Evolutionary conservation across 2,113 vertebrate genomes (phyloP), one percentile per base, ranked within the genome.

Genomic region (Ceuthmochares aereus): DNA sequence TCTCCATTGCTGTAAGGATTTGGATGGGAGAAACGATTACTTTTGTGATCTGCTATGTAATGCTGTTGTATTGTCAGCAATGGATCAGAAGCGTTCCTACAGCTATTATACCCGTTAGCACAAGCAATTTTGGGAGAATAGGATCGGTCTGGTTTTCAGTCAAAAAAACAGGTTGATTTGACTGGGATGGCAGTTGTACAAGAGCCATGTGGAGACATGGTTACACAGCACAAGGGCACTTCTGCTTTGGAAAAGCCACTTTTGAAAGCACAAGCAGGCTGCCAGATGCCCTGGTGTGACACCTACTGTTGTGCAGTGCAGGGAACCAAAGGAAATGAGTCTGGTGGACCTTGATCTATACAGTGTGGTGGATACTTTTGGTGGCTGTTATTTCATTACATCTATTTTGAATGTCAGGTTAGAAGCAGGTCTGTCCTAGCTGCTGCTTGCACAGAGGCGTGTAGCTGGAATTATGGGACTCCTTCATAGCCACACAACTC

Each of bases 201-300:
- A 76, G 21, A 85, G n/a, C 22, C 12, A 1, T 37, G 36, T 26
- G 62, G 27, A 78, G 37, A 52, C 7, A 10, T 9, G n/a, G 34
- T 84, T 27, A 8, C 1, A 1, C 17, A 82, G 92, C 82, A 70
- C 45, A 69, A 70, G 76, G 45, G 37, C 29, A 10, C 64, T 84
- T 75, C 82, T 89, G 66, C 40, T 69, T 81, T 32, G 69, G 86
- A 54, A 84, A 69, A 72, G 40, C 54, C 51, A 56, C 62, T 70
- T 74, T 49, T 51, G 52, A 95, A 97, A 29, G 98, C 97, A 98
- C 95, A 95, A 52, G 54, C 60, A 40, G 93, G 90, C 56, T 80
- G 55, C 91, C 87, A 89, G 56, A 6, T 45, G 81, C 79, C 18
- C 30, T 49, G 30, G 12, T 58, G 51, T 70, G 40, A 49, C 58